Evolutionary conservation across 1,140 invertebrate genomes (phyloP).

Genomic region (Anoplolepis gracilipes): DNA sequence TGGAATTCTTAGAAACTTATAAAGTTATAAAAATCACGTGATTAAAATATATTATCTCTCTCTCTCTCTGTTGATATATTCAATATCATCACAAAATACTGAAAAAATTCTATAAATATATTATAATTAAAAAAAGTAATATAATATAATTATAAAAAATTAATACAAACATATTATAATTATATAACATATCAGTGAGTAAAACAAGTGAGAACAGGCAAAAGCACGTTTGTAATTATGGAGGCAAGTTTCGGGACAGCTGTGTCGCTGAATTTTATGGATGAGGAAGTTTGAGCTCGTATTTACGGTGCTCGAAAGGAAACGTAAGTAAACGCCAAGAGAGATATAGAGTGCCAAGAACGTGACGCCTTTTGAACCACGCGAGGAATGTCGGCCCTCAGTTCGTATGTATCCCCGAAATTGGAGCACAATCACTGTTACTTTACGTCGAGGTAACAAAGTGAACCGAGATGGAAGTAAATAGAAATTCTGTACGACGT

Average conservation of each 20-base stretch:
- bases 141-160: too few species aligned
- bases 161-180: too few species aligned
- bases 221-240: constrained; percentile 26
- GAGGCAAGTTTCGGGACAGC: neutral
- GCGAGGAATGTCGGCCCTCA: neutral
- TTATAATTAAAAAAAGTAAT: too few species aligned
- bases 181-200: too few species aligned
- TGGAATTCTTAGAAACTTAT: too few species aligned
- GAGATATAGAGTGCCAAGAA: constrained; percentile 7
- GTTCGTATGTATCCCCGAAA: neutral
- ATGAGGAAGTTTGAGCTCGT: neutral
- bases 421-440: constrained; percentile 26
- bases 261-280: constrained; percentile 31
- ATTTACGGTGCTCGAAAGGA: neutral
- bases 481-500: neutral
- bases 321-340: neutral
- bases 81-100: too few species aligned
- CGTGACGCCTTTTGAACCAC: neutral
- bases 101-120: too few species aligned
- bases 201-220: neutral
- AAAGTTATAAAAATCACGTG: too few species aligned
- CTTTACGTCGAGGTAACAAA: neutral
- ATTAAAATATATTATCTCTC: too few species aligned
- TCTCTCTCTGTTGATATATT: too few species aligned
- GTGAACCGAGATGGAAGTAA: neutral